A percentile compares a stretch with the other conserved stretches of the same genome.
phyloP scores from a whole-genome alignment of 2,888 invertebrate genomes.

The Adelphocoris suturalis region DNA sequence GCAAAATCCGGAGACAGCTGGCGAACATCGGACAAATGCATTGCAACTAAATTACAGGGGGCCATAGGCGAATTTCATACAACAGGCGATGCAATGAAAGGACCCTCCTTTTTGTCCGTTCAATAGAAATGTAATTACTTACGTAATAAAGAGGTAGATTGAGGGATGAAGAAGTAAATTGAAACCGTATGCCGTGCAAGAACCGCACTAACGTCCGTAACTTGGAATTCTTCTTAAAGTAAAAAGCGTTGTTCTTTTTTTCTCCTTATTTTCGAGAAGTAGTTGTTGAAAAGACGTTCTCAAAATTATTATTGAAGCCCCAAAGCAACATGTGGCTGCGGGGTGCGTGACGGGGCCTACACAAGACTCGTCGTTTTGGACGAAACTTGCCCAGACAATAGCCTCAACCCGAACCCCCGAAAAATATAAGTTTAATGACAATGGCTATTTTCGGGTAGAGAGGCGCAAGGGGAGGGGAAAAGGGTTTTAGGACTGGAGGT shows the following conservation, averaged over 20 bases:
- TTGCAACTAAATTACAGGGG: background rate
- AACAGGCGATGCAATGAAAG: background rate
- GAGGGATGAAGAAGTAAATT: constrained; percentile 27
- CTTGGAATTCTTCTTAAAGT: background rate
- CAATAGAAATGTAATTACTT: constrained; percentile 15
- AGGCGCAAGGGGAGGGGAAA: background rate
- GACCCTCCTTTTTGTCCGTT: background rate
- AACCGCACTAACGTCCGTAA: constrained; percentile 7
- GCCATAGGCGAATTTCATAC: background rate
- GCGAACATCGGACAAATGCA: background rate
- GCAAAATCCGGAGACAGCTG: background rate
- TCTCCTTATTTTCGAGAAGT: background rate
- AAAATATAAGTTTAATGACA: constrained; percentile 65
- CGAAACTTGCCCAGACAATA: constrained; percentile 60
- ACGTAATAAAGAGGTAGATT: background rate
- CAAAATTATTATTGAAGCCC: constrained; percentile 48
- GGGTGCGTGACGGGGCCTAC: constrained; percentile 21
- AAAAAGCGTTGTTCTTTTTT: constrained; percentile 24
- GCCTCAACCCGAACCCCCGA: constrained; percentile 14
- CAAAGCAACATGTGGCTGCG: constrained; percentile 50
- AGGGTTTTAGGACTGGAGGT: constrained; percentile 51
- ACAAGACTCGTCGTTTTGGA: constrained; percentile 46
- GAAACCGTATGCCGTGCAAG: constrained; percentile 26
- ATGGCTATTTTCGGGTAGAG: constrained; percentile 68
- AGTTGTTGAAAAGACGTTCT: constrained; percentile 48